phyloP scores from a whole-genome alignment of 2,888 invertebrate genomes.

The Germaria angustata region DNA sequence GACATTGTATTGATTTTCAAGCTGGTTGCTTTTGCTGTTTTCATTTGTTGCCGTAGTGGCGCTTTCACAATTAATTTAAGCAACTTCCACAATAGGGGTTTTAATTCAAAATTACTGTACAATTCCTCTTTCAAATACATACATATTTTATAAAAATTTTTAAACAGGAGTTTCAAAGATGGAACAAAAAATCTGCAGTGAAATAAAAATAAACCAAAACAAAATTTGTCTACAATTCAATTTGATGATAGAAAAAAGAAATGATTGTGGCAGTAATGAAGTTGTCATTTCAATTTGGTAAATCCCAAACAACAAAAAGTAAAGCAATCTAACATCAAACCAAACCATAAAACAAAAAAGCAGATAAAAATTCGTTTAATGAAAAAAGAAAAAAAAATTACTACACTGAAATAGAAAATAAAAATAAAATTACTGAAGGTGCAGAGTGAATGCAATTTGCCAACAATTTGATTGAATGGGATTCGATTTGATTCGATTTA shows the following conservation, averaged over 20 bases:
- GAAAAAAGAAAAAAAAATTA: slow-evolving; percentile 23
- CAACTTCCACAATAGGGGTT: too few species aligned
- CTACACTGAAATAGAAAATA: not conserved
- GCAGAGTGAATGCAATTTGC: slow-evolving; percentile 62
- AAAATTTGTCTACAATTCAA: slow-evolving; percentile 59
- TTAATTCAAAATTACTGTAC: not conserved
- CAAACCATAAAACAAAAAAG: slow-evolving; percentile 23
- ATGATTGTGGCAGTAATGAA: slow-evolving; percentile 64
- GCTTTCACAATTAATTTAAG: too few species aligned
- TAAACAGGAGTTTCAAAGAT: too few species aligned
- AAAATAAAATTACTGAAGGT: not conserved
- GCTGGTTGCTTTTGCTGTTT: too few species aligned
- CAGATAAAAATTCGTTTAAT: slow-evolving; percentile 14
- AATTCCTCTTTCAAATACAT: not conserved
- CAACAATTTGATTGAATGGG: slow-evolving; percentile 67
- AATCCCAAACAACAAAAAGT: slow-evolving; percentile 61
- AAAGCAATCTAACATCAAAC: slow-evolving; percentile 46
- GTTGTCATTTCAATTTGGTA: slow-evolving; percentile 66
- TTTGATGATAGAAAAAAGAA: slow-evolving; percentile 35
- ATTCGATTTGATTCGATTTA: slow-evolving; percentile 67
- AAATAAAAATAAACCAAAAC: not conserved
- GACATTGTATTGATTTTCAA: too few species aligned
- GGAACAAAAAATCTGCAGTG: not conserved
- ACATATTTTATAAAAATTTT: not conserved
- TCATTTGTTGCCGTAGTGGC: too few species aligned